Conservation (phyloP, 2,888 invertebrate species). For the Glaucopsyche alexis region DNA sequence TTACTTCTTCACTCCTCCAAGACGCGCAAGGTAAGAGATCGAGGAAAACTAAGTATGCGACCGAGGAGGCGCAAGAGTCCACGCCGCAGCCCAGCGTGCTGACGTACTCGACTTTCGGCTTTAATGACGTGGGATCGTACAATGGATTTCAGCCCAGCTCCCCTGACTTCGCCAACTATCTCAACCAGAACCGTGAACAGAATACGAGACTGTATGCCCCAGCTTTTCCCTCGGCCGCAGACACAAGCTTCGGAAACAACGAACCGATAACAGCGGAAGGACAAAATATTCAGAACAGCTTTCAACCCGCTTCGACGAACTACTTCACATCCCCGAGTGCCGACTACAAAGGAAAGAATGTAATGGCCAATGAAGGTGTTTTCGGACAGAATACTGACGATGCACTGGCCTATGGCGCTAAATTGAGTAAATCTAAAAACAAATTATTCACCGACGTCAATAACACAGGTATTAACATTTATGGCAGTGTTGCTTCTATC, state of each 20-base stretch:
- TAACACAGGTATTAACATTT: constrained; percentile 51
- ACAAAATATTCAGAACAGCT: constrained; percentile 55
- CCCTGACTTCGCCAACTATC: constrained; percentile 61
- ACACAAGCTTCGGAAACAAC: constrained; percentile 52
- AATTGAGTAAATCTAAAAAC: constrained; percentile 56
- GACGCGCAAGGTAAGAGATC: constrained; percentile 55
- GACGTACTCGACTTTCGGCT: constrained; percentile 71
- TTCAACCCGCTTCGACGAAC: constrained; percentile 52
- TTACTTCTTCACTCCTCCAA: constrained; percentile 50
- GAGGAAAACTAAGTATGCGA: constrained; percentile 57
- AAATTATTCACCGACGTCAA: constrained; percentile 50
- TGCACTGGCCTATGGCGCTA: constrained; percentile 64
- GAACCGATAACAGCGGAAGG: constrained; percentile 52
- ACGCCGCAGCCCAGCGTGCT: constrained; percentile 68
- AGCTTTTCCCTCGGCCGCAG: constrained; percentile 65
- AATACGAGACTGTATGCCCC: constrained; percentile 63
- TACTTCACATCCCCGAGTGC: constrained; percentile 54
- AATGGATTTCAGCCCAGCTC: constrained; percentile 70
- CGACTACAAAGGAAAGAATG: constrained; percentile 47
- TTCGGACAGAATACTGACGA: constrained; percentile 48
- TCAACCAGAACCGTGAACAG: constrained; percentile 57
- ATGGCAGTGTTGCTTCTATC: constrained; percentile 45
- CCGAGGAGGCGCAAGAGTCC: constrained; percentile 52
- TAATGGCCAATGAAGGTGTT: constrained; percentile 44
- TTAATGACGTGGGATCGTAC: constrained; percentile 67